These are phyloP conservation scores for Meandrina meandrites DNA, from an alignment of 92 coral and sea anemone genomes.

Conservation along the genomic window DNA sequence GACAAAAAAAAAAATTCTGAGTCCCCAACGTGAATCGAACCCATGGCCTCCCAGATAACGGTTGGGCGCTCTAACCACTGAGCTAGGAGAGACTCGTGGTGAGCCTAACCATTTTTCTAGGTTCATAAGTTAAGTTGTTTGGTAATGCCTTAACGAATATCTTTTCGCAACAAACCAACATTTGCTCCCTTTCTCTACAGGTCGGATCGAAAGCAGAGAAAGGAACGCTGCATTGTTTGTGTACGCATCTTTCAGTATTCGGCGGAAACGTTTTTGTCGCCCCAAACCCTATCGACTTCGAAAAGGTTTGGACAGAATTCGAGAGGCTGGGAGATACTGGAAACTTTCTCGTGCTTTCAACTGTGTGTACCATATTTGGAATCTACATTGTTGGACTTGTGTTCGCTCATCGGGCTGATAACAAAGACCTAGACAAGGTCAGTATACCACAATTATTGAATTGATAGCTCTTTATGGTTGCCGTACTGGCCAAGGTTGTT, in stretches of 20 bases:
- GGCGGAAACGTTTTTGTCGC: conserved; percentile 49
- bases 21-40: no score
- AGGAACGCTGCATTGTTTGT: conserved; percentile 9
- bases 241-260: conserved; percentile 22
- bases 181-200: background rate
- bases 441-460: no score
- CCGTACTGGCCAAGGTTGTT: no score
- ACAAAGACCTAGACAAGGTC: conserved; percentile 65
- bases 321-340: conserved; percentile 68
- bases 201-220: background rate
- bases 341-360: conserved; percentile 71
- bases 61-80: no score
- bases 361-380: conserved; percentile 62
- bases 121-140: no score
- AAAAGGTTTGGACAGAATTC: conserved; percentile 11
- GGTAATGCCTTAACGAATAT: no score
- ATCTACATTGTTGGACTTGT: conserved; percentile 59
- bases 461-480: no score
- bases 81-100: no score
- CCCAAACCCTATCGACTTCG: conserved; percentile 25
- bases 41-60: no score
- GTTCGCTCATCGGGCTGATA: conserved; percentile 68
- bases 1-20: no score
- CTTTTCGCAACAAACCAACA: no score
- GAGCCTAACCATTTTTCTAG: no score